Percentiles rank a stretch among this genome's conserved stretches.
phyloP scores from a whole-genome alignment of 2,113 vertebrate genomes.

The Oncorhynchus gorbuscha region DNA sequence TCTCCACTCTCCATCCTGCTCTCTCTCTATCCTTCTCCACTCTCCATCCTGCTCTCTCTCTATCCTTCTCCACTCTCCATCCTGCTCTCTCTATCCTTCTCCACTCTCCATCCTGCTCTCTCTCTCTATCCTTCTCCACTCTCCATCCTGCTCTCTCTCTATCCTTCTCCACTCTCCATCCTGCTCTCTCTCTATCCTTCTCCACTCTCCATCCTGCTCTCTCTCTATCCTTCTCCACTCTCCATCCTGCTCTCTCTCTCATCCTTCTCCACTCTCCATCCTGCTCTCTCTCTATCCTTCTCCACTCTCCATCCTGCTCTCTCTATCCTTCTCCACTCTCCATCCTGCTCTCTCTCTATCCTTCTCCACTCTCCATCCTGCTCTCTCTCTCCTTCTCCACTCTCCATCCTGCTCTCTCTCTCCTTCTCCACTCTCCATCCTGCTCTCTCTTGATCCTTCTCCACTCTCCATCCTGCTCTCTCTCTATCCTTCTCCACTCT shows the following conservation, averaged over 20 bases:
- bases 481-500: background rate
- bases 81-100: background rate
- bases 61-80: background rate
- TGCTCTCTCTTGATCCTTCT: background rate
- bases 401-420: too few relatives aligned
- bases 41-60: background rate
- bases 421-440: too few relatives aligned
- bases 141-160: background rate
- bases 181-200: background rate
- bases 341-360: background rate
- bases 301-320: background rate
- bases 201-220: too few relatives aligned
- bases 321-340: background rate
- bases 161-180: background rate
- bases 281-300: background rate
- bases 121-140: background rate
- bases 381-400: background rate
- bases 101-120: background rate
- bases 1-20: too few relatives aligned
- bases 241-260: background rate
- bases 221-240: too few relatives aligned
- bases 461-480: background rate
- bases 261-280: background rate
- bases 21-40: too few relatives aligned
- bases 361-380: too few relatives aligned